phyloP scores from a whole-genome alignment of 2,888 invertebrate species.

The Noctua fimbriata region DNA sequence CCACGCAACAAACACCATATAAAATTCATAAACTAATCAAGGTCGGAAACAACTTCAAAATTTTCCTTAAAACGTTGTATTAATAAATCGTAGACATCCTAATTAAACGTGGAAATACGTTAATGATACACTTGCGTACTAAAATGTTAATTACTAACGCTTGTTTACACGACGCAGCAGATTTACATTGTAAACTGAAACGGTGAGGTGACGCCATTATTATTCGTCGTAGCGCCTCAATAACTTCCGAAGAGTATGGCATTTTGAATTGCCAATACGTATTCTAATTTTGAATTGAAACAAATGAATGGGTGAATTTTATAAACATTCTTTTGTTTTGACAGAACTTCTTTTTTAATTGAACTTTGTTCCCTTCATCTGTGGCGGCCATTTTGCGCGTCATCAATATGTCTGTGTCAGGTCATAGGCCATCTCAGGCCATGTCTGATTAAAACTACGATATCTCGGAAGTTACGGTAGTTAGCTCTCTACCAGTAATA shows the following conservation, averaged over 20 bases:
- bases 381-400: no score
- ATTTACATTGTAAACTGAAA: slow-evolving; percentile 74
- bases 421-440: no score
- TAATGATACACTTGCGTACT: slow-evolving; percentile 68
- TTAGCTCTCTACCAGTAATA: no score
- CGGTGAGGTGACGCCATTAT: slow-evolving; percentile 68
- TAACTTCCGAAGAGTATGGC: slow-evolving; percentile 58
- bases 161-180: slow-evolving; percentile 70
- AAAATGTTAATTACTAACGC: slow-evolving; percentile 73
- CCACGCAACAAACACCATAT: slow-evolving; percentile 34
- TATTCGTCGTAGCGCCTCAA: slow-evolving; percentile 69
- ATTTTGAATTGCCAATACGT: slow-evolving; percentile 58
- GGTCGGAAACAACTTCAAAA: slow-evolving; percentile 27
- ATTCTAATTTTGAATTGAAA: slow-evolving; percentile 33
- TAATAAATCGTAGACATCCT: slow-evolving; percentile 61
- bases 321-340: no score
- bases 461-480: no score
- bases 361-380: no score
- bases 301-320: background rate
- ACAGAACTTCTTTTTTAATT: no score
- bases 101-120: slow-evolving; percentile 66
- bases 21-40: slow-evolving; percentile 62
- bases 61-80: slow-evolving; percentile 46
- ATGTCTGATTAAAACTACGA: no score
- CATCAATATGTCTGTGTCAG: no score